Percentiles rank a stretch among this genome's conserved stretches.
These are phyloP conservation scores for Eleginops maclovinus DNA, from an alignment of 2,113 vertebrate genomes.

Conservation along the genomic window DNA sequence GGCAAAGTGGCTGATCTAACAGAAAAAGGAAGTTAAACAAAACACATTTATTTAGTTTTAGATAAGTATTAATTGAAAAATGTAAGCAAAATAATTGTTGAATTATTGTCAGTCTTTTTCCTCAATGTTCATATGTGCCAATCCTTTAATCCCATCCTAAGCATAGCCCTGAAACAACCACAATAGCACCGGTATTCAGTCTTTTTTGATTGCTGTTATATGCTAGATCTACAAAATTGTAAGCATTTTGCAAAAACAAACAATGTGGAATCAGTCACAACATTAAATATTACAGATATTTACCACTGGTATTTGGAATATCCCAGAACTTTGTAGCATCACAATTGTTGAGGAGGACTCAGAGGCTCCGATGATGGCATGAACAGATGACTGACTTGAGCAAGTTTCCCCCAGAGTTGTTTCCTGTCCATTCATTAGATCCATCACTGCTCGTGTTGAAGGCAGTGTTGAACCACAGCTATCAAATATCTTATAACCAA, in stretches of 20 bases:
- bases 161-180: not conserved
- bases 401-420: constrained; percentile 54
- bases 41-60: not conserved
- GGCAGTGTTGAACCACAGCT: constrained; percentile 79
- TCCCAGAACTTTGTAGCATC: constrained; percentile 77
- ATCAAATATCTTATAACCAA: constrained; percentile 84
- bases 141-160: not conserved
- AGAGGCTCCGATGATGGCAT: constrained; percentile 83
- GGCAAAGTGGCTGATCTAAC: constrained; percentile 84
- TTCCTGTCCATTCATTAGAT: constrained; percentile 75
- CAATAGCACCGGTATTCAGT: not conserved
- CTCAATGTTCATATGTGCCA: not conserved
- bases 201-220: not conserved
- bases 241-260: not conserved
- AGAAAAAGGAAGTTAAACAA: not conserved
- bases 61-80: not conserved
- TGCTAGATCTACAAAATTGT: not conserved
- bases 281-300: constrained; percentile 1
- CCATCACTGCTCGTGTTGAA: constrained; percentile 79
- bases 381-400: constrained; percentile 67
- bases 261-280: not conserved
- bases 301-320: constrained; percentile 84
- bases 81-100: not conserved
- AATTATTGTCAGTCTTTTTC: not conserved
- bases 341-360: constrained; percentile 84